Base-by-base conservation (phyloP, 2,113 vertebrate species). In the Tyto alba region DNA sequence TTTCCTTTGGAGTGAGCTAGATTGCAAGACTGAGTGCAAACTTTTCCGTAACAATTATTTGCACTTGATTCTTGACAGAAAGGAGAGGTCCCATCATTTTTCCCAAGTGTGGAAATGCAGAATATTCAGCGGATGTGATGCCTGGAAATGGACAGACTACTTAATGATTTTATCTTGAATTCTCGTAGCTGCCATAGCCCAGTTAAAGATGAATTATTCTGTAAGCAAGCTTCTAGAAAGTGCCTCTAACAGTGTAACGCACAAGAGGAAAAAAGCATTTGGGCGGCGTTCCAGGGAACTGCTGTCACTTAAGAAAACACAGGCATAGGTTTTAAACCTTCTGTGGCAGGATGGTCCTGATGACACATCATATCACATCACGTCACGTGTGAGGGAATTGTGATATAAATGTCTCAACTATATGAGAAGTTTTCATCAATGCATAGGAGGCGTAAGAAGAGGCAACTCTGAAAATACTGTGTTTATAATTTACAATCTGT, bases 281-380 rank as follows among this genome's bases (percentile, higher is more conserved):
- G 64, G 85, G 76, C 25, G 18, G 60, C 18, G 22, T 95, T 91
- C 91, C 72, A 86, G 91, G 85, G 91, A 92, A 43, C 73, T n/a
- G 18, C 47, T 77, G 45, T 79, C 41, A 43, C 69, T 59, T 62
- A 81, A 95, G 62, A 84, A 83, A 68, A 48, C 9, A 27, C 75
- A 68, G 89, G 47, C 34, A 29, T 63, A 68, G 74, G 85, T 76
- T 81, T 75, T 86, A 94, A 88, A 63, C 47, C 23, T 62, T 27
- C 12, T 12, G 73, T 67, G 82, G 57, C 81, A 82, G 91, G 80
- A 89, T 91, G 80, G 93, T 95, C 89, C 95, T 81, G 69, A 73
- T 85, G 92, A 92, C 66, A 48, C 92, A 63, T 89, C n/a, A n/a
- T n/a, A n/a, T n/a, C n/a, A n/a, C n/a, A n/a, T n/a, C 38, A 43